phyloP scores from a whole-genome alignment of 2,797 vertebrate species.

The Halcyon chelicuti region DNA sequence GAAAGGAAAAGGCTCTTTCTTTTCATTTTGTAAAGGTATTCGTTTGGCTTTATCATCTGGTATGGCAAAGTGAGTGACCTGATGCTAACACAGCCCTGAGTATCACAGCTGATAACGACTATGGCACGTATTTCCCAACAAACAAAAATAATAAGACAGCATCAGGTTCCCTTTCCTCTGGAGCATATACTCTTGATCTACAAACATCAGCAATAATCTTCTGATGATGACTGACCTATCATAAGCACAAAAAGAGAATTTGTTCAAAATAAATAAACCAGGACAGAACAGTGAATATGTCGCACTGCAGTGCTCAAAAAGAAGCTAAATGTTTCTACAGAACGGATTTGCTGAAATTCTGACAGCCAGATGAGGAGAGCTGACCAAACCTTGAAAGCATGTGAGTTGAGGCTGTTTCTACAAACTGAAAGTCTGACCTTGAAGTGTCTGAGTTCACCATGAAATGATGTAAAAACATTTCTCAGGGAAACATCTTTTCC shows the following conservation, averaged over 20 bases:
- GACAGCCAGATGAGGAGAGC: not conserved
- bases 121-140: not conserved
- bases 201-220: not conserved
- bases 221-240: not conserved
- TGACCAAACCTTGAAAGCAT: not conserved
- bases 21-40: not conserved
- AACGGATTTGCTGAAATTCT: not conserved
- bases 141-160: not conserved
- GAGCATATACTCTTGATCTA: not conserved
- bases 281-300: not conserved
- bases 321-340: not conserved
- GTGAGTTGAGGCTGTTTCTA: not conserved
- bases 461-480: not conserved
- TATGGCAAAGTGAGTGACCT: conserved; percentile 6
- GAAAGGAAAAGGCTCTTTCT: not conserved
- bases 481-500: not conserved
- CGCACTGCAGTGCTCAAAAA: not conserved
- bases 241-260: not conserved
- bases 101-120: not conserved
- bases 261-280: not conserved
- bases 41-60: not conserved
- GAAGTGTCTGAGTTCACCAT: not conserved
- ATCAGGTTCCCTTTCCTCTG: not conserved
- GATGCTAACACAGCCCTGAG: not conserved
- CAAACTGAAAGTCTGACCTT: not conserved